phyloP scores from a whole-genome alignment of 2,888 invertebrate species.

The Melinopterus prodromus region DNA sequence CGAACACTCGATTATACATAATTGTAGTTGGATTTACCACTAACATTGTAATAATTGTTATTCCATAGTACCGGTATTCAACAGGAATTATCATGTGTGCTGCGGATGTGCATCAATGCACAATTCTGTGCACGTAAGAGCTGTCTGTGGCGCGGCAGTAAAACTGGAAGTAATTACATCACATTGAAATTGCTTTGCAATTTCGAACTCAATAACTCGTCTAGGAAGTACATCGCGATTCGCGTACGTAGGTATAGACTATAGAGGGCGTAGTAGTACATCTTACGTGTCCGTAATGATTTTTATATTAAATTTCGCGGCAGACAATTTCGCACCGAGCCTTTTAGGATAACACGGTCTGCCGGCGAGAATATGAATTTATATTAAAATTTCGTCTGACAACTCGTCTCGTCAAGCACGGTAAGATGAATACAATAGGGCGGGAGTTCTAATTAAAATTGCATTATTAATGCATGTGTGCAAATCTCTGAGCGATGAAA shows the following conservation, averaged over 20 bases:
- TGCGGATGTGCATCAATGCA: not conserved
- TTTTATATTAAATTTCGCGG: not conserved
- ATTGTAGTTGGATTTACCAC: not conserved
- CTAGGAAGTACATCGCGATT: not conserved
- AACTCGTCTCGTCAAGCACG: not conserved
- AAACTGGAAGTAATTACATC: slow-evolving; percentile 4
- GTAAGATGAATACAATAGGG: not conserved
- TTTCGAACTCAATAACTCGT: not conserved
- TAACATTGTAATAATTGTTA: not conserved
- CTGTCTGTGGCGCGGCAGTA: not conserved
- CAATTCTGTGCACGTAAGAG: not conserved
- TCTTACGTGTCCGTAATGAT: not conserved
- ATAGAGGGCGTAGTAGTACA: not conserved
- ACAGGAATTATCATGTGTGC: not conserved
- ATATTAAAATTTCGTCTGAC: not conserved
- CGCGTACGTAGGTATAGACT: not conserved
- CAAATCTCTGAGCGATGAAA: not conserved
- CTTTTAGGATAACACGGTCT: not conserved
- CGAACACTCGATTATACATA: not conserved
- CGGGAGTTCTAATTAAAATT: not conserved
- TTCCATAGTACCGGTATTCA: not conserved
- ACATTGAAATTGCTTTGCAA: not conserved
- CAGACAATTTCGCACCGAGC: not conserved
- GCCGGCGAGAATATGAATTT: not conserved
- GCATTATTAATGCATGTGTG: not conserved